phyloP scores from a whole-genome alignment of 2,797 vertebrate species.

The Phoebastria nigripes region DNA sequence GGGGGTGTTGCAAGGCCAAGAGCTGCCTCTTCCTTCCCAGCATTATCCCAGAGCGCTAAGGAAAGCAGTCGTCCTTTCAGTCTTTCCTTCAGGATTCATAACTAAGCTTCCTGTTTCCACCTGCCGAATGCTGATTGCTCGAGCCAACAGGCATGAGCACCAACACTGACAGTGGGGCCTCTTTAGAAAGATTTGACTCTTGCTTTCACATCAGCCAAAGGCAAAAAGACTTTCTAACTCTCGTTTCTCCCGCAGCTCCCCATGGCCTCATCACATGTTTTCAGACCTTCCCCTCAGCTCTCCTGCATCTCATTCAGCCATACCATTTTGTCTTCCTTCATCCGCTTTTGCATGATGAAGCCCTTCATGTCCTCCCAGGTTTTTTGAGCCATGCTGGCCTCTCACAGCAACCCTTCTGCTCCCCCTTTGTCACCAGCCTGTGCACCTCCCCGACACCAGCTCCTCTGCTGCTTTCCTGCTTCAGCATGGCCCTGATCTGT shows the following conservation, averaged over 20 bases:
- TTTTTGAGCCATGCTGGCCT: not conserved
- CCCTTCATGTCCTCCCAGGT: not conserved
- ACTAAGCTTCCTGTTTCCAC: not conserved
- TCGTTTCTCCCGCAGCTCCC: not conserved
- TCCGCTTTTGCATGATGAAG: not conserved
- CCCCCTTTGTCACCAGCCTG: not conserved
- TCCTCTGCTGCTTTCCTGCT: not conserved
- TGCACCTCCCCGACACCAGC: not conserved
- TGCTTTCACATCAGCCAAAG: not conserved
- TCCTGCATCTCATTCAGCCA: not conserved
- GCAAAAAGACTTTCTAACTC: not conserved
- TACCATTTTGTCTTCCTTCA: not conserved
- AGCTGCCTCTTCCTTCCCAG: slow-evolving; percentile 7
- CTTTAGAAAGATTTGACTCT: not conserved
- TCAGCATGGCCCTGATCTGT: not conserved
- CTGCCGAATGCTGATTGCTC: not conserved
- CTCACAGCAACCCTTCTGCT: not conserved
- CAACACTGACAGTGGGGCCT: not conserved
- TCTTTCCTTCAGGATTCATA: not conserved
- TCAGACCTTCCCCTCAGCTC: not conserved
- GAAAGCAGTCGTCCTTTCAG: not conserved
- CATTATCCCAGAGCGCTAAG: not conserved
- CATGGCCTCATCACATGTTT: not conserved
- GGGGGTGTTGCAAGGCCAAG: not conserved
- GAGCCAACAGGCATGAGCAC: not conserved